These are phyloP conservation scores for Acleris sparsana DNA, from an alignment of 2,888 invertebrate species.

Conservation along the genomic window DNA sequence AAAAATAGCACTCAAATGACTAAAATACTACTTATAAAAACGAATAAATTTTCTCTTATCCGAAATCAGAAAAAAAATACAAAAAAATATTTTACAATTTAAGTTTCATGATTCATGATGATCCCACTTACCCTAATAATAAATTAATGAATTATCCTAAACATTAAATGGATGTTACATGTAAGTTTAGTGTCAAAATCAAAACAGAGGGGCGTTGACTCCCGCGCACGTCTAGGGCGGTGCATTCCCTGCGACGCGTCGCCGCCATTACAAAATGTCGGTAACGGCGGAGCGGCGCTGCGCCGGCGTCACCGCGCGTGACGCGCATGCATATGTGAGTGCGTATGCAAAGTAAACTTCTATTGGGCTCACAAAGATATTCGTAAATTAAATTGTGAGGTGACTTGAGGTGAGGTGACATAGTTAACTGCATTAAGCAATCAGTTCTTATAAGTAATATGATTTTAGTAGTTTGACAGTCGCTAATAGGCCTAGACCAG, in stretches of 20 bases:
- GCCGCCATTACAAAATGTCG: slow-evolving; percentile 69
- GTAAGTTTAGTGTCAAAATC: not conserved
- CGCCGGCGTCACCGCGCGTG: slow-evolving; percentile 55
- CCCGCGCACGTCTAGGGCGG: slow-evolving; percentile 57
- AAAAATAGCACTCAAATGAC: too few relatives aligned
- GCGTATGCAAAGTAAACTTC: slow-evolving; percentile 17
- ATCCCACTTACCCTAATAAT: too few relatives aligned
- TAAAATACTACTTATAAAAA: too few relatives aligned
- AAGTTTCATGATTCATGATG: too few relatives aligned
- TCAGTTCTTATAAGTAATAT: too few relatives aligned
- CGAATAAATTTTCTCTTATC: too few relatives aligned
- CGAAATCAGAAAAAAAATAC: too few relatives aligned
- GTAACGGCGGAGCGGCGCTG: slow-evolving; percentile 67
- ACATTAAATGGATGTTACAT: too few relatives aligned
- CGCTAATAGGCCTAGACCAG: too few relatives aligned
- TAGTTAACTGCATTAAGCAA: not conserved
- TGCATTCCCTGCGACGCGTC: slow-evolving; percentile 58
- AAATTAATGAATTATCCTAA: too few relatives aligned
- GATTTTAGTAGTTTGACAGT: too few relatives aligned
- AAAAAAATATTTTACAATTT: too few relatives aligned
- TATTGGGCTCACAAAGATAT: slow-evolving; percentile 16
- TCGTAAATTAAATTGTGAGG: not conserved
- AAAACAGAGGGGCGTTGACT: slow-evolving; percentile 61
- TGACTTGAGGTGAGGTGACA: slow-evolving; percentile 1
- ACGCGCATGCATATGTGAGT: slow-evolving; percentile 45